Base-by-base conservation (phyloP, 2,113 vertebrate species). In the Zapornia atra region DNA sequence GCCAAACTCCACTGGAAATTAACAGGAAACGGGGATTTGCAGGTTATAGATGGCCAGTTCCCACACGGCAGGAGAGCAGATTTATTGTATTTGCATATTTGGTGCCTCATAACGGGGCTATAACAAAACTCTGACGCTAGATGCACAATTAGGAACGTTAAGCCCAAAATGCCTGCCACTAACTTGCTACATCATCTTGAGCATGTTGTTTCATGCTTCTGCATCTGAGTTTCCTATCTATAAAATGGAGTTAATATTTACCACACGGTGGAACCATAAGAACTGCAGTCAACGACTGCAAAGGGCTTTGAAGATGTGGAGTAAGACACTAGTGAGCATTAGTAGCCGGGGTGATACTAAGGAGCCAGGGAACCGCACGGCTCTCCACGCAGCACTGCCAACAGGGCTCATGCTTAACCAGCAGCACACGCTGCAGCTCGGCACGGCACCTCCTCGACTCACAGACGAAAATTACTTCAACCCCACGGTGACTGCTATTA, bases 1-100 rank as follows among this genome's bases (percentile, higher is more conserved):
- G 76, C 81, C 92, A 86, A 94, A 95, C 83, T 92, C 80, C 50
- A 21, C 61, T 76, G 88, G 77, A 96, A 93, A 93, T 88, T 40
- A 88, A 44, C 86, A 78, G 90, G 63, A 86, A 94, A 53, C 8
- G 11, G 65, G 80, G 95, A 94, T 94, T 92, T 90, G 86, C 80
- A 96, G 88, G 95, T 92, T 94, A 83, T 64, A 91, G 82, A 93
- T 48, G 90, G 88, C 53, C 88, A 85, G 68, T 10, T 86, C 80
- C 88, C 93, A 70, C 82, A 65, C 2, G 15, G 76, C 76, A 83
- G 83, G 80, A 54, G 9, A 78, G 80, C 70, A 76, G 53, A 86
- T 94, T 95, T 88, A 81, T 24, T 48, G 34, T 54, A 77, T 93
- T 86, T 88, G 83, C 91, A 69, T 94, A 84, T 87, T 69, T 71